Conservation (phyloP, 2,797 vertebrate species). For the Pelodytes ibericus region DNA sequence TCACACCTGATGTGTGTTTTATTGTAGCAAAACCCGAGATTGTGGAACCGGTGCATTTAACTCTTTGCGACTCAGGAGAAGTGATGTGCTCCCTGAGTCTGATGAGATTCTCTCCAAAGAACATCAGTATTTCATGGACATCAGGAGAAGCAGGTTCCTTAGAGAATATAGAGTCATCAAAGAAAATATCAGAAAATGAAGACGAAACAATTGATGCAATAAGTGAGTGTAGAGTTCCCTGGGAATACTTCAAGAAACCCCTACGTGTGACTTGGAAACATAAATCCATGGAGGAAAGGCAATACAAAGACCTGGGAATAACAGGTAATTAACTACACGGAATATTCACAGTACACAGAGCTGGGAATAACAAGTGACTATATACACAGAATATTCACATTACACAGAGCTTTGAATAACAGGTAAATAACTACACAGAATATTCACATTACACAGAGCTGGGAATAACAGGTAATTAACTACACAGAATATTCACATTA, state of each 20-base stretch:
- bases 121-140: not conserved
- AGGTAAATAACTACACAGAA: not conserved
- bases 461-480: not conserved
- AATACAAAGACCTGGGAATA: not conserved
- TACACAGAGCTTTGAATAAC: not conserved
- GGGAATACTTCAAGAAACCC: not conserved
- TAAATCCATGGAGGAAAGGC: not conserved
- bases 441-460: not conserved
- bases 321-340: conserved; percentile 27
- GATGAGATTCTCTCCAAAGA: conserved; percentile 13
- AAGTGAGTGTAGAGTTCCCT: conserved; percentile 18
- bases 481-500: not conserved
- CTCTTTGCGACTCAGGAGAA: not conserved
- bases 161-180: not conserved
- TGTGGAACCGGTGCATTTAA: not conserved
- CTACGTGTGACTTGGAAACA: conserved; percentile 22
- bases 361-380: not conserved
- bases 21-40: too few relatives aligned
- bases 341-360: not conserved
- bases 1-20: too few relatives aligned
- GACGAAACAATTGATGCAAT: conserved; percentile 13
- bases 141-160: not conserved
- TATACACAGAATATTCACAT: not conserved
- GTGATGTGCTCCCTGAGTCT: conserved; percentile 7
- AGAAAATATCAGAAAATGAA: conserved; percentile 18